phyloP scores from a whole-genome alignment of 2,797 vertebrate genomes.

The Sebastes vulpes region DNA sequence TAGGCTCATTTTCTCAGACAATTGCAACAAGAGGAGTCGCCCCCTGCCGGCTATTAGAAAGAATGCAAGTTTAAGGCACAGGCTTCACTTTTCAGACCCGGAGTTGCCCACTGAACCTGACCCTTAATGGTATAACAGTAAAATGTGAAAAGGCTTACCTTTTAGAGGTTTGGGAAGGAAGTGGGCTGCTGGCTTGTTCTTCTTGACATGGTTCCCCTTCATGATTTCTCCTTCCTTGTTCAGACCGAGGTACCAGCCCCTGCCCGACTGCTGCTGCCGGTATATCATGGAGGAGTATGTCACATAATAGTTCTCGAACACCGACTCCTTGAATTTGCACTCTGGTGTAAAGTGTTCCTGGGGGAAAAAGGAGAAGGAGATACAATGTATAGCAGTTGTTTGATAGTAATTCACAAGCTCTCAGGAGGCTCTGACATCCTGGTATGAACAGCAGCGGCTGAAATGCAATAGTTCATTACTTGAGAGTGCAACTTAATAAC shows the following conservation, averaged over 20 bases:
- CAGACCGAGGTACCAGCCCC: conserved; percentile 99
- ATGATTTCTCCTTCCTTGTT: conserved; percentile 99
- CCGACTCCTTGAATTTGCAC: conserved; percentile 99
- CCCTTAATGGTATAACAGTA: not conserved
- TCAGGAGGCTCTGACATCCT: conserved; percentile 28
- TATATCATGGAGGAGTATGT: conserved; percentile 99
- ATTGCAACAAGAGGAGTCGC: too few species aligned
- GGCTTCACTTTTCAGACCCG: too few species aligned
- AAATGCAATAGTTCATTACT: conserved; percentile 52
- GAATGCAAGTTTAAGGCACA: too few species aligned
- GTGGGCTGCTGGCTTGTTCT: conserved; percentile 98
- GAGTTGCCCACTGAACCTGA: not conserved
- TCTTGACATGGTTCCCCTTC: conserved; percentile 99
- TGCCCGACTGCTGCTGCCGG: conserved; percentile 97
- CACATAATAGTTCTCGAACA: conserved; percentile 99
- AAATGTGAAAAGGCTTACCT: conserved; percentile 84
- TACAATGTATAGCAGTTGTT: conserved; percentile 25
- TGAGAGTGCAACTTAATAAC: conserved; percentile 23
- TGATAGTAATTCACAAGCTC: conserved; percentile 33
- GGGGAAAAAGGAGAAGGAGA: conserved; percentile 40
- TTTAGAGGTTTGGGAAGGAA: conserved; percentile 99
- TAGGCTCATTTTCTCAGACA: too few species aligned
- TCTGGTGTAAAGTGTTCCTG: conserved; percentile 99
- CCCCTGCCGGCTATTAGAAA: too few species aligned
- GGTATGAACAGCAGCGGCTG: conserved; percentile 23